These are phyloP conservation scores for Ormyrus labotus DNA, from an alignment of 2,888 invertebrate genomes.

Conservation along the genomic window DNA sequence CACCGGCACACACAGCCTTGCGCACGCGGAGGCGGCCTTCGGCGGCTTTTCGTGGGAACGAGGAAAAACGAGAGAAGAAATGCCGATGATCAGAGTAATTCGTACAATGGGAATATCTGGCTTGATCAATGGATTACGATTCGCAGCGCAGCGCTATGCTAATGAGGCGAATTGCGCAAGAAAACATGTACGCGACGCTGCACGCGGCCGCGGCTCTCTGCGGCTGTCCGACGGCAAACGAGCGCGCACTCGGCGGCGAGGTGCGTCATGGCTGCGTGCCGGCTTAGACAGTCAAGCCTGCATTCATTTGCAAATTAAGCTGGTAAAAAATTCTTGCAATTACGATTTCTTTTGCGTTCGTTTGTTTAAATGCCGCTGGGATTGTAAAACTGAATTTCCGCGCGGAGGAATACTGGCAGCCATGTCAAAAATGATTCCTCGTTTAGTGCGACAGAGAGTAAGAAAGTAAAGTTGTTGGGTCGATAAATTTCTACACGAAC, in stretches of 20 bases:
- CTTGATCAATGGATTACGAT: conserved; percentile 17
- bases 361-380: no score
- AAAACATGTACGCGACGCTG: not conserved
- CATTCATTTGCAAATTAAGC: conserved; percentile 41
- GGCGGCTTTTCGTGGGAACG: conserved; percentile 3
- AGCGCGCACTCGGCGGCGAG: not conserved
- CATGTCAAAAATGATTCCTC: no score
- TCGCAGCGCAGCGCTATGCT: not conserved
- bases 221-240: conserved; percentile 38
- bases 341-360: no score
- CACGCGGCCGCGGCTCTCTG: not conserved
- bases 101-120: not conserved
- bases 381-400: no score
- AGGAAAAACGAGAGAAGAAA: conserved; percentile 25
- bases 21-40: conserved; percentile 10
- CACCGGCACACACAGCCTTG: no score
- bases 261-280: not conserved
- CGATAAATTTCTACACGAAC: no score
- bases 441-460: no score
- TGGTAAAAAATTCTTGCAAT: conserved; percentile 4
- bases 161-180: not conserved
- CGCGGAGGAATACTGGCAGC: no score
- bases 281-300: not conserved
- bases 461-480: no score
- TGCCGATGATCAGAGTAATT: not conserved